Conservation (phyloP, 2,797 vertebrate genomes). For the Numenius phaeopus region DNA sequence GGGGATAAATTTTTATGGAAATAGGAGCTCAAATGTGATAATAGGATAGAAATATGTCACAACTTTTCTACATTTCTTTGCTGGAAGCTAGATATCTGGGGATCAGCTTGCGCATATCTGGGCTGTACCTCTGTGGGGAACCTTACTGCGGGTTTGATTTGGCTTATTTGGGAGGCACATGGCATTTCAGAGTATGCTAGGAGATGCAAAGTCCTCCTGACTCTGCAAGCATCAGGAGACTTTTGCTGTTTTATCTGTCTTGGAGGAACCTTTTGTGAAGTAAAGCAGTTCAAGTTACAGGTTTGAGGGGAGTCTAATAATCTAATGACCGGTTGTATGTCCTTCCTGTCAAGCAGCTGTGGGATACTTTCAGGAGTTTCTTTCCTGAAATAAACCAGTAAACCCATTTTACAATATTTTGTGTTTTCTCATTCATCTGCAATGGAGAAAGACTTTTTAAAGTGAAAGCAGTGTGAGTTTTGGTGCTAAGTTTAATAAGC, state of each 20-base stretch:
- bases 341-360: background rate
- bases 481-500: background rate
- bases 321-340: background rate
- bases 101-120: background rate
- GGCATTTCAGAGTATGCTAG: background rate
- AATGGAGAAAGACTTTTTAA: background rate
- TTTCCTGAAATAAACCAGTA: background rate
- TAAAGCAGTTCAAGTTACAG: background rate
- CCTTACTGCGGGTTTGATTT: background rate
- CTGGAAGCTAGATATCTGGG: background rate
- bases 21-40: background rate
- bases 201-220: background rate
- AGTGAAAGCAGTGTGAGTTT: background rate
- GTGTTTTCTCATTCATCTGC: background rate
- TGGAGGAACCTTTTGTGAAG: background rate
- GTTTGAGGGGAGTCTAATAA: background rate
- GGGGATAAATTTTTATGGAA: background rate
- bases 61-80: background rate
- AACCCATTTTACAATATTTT: background rate
- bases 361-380: background rate
- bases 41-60: background rate
- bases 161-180: background rate
- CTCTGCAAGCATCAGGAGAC: background rate
- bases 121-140: background rate
- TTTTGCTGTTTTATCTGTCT: background rate